A percentile compares a stretch with the other conserved stretches of the same genome.
phyloP scores from a whole-genome alignment of 2,888 invertebrate species.

The Diplolepis rosae region DNA sequence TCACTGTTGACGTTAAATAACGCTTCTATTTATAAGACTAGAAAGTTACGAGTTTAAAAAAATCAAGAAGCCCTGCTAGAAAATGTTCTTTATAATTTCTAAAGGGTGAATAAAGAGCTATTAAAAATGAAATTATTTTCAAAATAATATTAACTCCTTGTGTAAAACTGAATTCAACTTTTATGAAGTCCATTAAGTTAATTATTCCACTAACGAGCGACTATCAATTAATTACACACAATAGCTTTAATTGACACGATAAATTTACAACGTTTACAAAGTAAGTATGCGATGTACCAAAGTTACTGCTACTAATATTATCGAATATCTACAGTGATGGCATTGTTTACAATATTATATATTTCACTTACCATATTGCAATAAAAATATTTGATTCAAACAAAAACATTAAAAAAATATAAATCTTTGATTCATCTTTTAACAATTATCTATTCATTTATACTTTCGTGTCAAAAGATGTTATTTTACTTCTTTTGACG shows the following conservation, averaged over 20 bases:
- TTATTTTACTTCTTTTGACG: no score
- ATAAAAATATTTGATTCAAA: no score
- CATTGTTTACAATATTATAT: slow-evolving; percentile 12
- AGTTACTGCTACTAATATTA: slow-evolving; percentile 10
- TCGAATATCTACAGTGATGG: neutral
- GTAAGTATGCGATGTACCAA: neutral
- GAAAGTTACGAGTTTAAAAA: slow-evolving; percentile 10
- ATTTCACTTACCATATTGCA: no score
- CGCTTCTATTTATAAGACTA: slow-evolving; percentile 15
- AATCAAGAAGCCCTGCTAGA: neutral
- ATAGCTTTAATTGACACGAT: slow-evolving; percentile 15
- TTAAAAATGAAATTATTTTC: neutral
- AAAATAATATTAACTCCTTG: neutral
- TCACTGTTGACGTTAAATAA: slow-evolving; percentile 1
- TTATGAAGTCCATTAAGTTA: slow-evolving; percentile 13
- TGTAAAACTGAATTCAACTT: neutral
- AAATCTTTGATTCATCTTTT: no score
- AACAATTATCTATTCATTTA: no score
- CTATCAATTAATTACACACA: slow-evolving; percentile 29
- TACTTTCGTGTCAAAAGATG: no score
- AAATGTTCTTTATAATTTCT: neutral
- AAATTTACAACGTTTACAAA: slow-evolving; percentile 26
- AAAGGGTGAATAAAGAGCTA: neutral
- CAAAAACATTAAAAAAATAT: no score
- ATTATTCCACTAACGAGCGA: neutral